Evolutionary conservation across 2,797 vertebrate genomes (phyloP).

Genomic region (Fringilla coelebs): DNA sequence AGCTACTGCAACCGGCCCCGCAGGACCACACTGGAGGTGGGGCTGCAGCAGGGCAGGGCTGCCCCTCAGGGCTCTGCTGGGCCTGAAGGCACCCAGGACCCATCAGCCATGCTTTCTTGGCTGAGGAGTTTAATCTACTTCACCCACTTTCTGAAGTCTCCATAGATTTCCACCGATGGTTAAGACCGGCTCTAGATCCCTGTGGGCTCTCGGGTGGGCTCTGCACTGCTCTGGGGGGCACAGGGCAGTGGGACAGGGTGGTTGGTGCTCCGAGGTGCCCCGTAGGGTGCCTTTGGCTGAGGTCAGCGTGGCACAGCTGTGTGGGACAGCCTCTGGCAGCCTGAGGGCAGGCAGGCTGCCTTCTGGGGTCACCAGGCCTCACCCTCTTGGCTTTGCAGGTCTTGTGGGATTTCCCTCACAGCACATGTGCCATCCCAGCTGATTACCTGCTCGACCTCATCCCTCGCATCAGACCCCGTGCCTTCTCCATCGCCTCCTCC

Average conservation of each 20-base stretch:
- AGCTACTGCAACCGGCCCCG: constrained; percentile 87
- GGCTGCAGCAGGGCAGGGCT: background rate
- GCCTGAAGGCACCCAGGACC: background rate
- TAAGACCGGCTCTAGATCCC: background rate
- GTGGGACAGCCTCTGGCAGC: background rate
- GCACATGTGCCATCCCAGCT: constrained; percentile 75
- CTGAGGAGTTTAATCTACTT: background rate
- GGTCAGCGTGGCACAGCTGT: fast-evolving
- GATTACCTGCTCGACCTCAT: constrained; percentile 91
- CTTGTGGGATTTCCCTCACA: constrained; percentile 88
- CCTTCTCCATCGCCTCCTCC: constrained; percentile 94
- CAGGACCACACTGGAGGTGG: constrained; percentile 88
- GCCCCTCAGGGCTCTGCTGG: fast-evolving
- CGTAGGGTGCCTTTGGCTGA: fast-evolving
- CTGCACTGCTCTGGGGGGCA: background rate
- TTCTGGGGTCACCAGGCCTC: background rate
- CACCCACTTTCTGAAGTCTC: background rate
- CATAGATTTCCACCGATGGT: background rate
- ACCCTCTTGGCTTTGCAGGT: constrained; percentile 71
- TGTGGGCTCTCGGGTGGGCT: background rate
- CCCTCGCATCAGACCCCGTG: constrained; percentile 88
- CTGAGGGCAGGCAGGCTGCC: background rate
- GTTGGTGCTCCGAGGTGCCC: background rate
- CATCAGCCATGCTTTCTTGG: background rate
- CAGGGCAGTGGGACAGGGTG: background rate